Conservation (phyloP, 2,888 invertebrate species). For the Chesias legatella region DNA sequence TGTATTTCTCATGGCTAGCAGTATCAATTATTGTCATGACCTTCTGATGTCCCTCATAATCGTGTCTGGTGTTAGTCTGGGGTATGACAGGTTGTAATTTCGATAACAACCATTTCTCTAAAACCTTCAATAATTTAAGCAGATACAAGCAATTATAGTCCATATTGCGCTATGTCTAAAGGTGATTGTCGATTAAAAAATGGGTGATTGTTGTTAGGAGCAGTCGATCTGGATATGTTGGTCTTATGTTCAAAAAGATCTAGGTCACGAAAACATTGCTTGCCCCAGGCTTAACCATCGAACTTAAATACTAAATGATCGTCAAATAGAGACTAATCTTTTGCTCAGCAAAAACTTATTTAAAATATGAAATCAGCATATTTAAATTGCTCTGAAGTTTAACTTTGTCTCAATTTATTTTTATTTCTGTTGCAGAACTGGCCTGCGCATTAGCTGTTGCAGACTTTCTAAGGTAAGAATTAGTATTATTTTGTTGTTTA, state of each 20-base stretch:
- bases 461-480: slow-evolving; percentile 41
- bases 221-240: slow-evolving; percentile 38
- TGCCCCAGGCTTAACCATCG: slow-evolving; percentile 62
- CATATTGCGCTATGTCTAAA: slow-evolving; percentile 29
- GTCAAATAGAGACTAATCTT: slow-evolving; percentile 65
- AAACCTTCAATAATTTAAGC: slow-evolving; percentile 31
- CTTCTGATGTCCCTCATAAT: slow-evolving; percentile 65
- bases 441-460: slow-evolving; percentile 15
- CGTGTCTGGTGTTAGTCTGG: slow-evolving; percentile 67
- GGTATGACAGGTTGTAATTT: slow-evolving; percentile 76
- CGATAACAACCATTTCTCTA: slow-evolving; percentile 43
- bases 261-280: slow-evolving; percentile 76
- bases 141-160: slow-evolving; percentile 31
- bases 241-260: slow-evolving; percentile 63
- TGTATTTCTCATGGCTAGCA: slow-evolving; percentile 34
- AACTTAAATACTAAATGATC: slow-evolving; percentile 72
- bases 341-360: slow-evolving; percentile 57
- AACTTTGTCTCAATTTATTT: slow-evolving; percentile 32
- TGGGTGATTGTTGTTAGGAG: slow-evolving; percentile 29
- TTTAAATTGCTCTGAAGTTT: slow-evolving; percentile 40
- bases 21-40: slow-evolving; percentile 57
- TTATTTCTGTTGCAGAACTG: slow-evolving; percentile 44
- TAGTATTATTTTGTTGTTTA: too few species aligned
- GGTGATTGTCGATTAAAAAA: slow-evolving; percentile 27
- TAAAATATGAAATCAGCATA: slow-evolving; percentile 51